Evolutionary conservation across 2,888 invertebrate genomes (phyloP), one percentile per base, ranked within the genome.

Genomic region (Heliconius sara): DNA sequence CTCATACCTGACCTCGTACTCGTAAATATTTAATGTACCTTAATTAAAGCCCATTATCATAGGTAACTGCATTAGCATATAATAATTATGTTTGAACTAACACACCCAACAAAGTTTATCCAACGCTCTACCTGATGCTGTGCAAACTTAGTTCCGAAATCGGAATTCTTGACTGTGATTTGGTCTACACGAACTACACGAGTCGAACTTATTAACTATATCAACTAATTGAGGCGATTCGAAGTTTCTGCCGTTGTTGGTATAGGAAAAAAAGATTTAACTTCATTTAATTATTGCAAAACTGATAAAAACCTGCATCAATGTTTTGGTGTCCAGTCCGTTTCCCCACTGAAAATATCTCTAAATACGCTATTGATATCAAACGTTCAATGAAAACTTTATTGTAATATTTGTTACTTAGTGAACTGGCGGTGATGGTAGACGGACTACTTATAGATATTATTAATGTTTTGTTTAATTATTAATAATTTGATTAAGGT

Each of bases 81-180:
- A 68, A 68, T 43, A 70, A 70, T 70, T 70, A 70, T 70, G 43
- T 70, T 70, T 70, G 25, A 70, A 70, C 43, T 47, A 43, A 70
- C 43, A 43, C 67, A 22, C 9, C 30, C 43, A 43, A 0, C 43
- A 16, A 70, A 70, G 43, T 47, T 43, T 70, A 47, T 47, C 43
- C 19, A 43, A 16, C 25, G 25, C 43, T 13, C 43, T 70, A 25
- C 43, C 70, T 19, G 7, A 25, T 47, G 6, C 70, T 7, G 25
- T 43, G 68, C 39, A 43, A n/a, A 25, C 43, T 43, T 43, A 43
- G 39, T 68, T 39, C 13, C n/a, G 25, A 70, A 25, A 70, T 27
- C 13, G 16, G 63, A n/a, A 60, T 70, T 43, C 68, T 70, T 25
- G n/a, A 12, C 7, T 70, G 25, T 43, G 43, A 70, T 39, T 60